Evolutionary conservation across 2,888 invertebrate species (phyloP), one percentile per base, ranked within the genome.

Genomic region (Watsonalla binaria): DNA sequence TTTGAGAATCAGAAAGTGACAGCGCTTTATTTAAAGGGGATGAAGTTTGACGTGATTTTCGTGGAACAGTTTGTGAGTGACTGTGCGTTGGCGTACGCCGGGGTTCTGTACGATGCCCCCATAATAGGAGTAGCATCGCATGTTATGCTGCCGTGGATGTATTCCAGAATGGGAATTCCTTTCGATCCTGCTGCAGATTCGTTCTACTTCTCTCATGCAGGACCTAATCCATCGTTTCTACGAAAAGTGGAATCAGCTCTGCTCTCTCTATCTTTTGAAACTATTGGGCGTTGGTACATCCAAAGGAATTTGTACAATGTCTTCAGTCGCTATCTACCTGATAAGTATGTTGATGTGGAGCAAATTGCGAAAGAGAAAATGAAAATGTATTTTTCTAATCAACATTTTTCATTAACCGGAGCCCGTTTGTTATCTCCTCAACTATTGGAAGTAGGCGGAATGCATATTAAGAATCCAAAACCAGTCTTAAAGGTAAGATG

Each of bases 361-460:
- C 80, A 82, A 45, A 66, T 91, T 54, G 80, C 61, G 0, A 86
- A 78, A 48, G 83, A 91, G 33, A 59, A 57, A 48, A 84, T 87
- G 0, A 87, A 88, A 6, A 72, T 92, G 33, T 62, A 92, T 15
- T 72, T 93, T 45, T 78, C 90, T 0, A 92, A 92, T 66, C 91
- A 91, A 13, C 92, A 93, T 65, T 91, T 86, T 57, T 84, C 92
- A 0, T 60, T 92, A 5, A 84, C 49, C 48, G 6, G 6, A n/a
- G 1, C 42, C 47, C 13, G 54, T 56, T 35, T 11, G 14, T 46
- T 54, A 46, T 24, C 37, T 90, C 90, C 5, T 76, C 87, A 86
- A 51, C 75, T 92, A 0, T 74, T 93, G 9, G 93, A 92, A 72
- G 82, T 92, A 9, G 92, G 90, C 35, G 92, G 92, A 2, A 68